Base-by-base conservation (phyloP, 92 coral and sea anemone species). In the Actinostola sp. region DNA sequence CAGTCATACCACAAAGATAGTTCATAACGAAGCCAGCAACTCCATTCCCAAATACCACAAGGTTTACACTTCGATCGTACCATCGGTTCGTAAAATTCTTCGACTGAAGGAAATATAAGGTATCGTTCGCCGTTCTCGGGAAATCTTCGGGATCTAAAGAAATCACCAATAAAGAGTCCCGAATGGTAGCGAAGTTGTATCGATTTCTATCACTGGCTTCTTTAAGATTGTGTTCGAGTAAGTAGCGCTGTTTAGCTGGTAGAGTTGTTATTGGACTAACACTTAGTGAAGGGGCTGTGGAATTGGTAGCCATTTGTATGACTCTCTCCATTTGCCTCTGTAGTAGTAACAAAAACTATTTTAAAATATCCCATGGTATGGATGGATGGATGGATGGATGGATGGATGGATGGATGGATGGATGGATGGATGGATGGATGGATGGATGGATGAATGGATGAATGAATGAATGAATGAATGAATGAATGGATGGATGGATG, bases 11-110 rank as follows among this genome's bases (percentile, higher is more conserved):
- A 25, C 80, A 61, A 57, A 77, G 64, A 41, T 76, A 84, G 59
- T 84, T 84, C 75, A 84, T 41, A 30, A 84, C 82, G 50, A 77
- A 84, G 12, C 88, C 88, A 23, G 88, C 79, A 61, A 84, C 84
- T 15, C 89, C 89, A 31, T 77, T 84, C 25, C 65, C 65, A 35
- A 84, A 84, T 10, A 78, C 80, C 43, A 84, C 89, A 2, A 84
- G 66, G 36, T 71, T 80, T 0, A 73, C 63, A 42, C 89, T 78
- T 14, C 80, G 81, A 43, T 78, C 84, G 44, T 77, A 84, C 89
- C 89, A 77, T 36, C 89, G 53, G 66, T 84, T 84, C 16, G 61
- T 2, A 63, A 65, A 57, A 72, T 84, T 78, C 78, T 54, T 65
- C 23, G 89, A 84, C 24, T 84, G 89, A 48, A 84, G 72, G 1